A percentile compares a stretch with the other conserved stretches of the same genome.
Evolutionary conservation across 2,797 vertebrate genomes (phyloP).

Genomic region (Acrossocheilus wenchowensis): DNA sequence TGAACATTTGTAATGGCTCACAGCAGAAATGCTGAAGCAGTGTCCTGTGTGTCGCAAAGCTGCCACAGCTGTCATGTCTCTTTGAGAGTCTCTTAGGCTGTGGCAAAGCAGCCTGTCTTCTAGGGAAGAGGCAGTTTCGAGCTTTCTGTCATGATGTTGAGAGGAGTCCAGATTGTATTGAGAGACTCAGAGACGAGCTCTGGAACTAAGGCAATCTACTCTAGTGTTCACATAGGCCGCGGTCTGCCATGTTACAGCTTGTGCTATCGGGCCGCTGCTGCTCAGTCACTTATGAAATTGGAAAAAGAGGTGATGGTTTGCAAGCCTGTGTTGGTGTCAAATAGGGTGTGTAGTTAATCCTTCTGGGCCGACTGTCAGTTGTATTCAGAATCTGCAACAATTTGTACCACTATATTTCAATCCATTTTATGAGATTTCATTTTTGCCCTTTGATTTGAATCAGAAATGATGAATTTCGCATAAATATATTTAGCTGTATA

Average conservation of each 20-base stretch:
- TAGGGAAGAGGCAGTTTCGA: background rate
- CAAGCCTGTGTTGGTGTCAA: conserved; percentile 24
- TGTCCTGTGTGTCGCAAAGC: conserved; percentile 32
- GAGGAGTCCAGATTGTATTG: conserved; percentile 25
- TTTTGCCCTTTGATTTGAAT: background rate
- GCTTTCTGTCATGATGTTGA: conserved; percentile 38
- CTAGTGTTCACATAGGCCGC: conserved; percentile 28
- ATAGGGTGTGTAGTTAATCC: conserved; percentile 25
- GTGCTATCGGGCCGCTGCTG: conserved; percentile 18
- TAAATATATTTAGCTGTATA: background rate
- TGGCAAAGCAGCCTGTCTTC: conserved; percentile 25
- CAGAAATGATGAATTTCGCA: conserved; percentile 25
- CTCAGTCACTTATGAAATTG: conserved; percentile 48
- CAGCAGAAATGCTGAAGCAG: conserved; percentile 30
- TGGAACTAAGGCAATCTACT: conserved; percentile 50
- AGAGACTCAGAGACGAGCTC: conserved; percentile 47
- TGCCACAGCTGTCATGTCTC: conserved; percentile 41
- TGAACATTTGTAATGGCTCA: conserved; percentile 31
- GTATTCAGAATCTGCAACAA: conserved; percentile 47
- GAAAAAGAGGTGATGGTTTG: conserved; percentile 31
- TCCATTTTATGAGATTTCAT: background rate
- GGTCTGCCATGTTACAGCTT: background rate
- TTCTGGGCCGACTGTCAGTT: conserved; percentile 1
- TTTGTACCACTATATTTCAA: conserved; percentile 37
- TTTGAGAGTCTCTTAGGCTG: conserved; percentile 43